These are phyloP conservation scores for Eonycteris spelaea DNA, from an alignment of 2,113 vertebrate species.

Conservation along the genomic window DNA sequence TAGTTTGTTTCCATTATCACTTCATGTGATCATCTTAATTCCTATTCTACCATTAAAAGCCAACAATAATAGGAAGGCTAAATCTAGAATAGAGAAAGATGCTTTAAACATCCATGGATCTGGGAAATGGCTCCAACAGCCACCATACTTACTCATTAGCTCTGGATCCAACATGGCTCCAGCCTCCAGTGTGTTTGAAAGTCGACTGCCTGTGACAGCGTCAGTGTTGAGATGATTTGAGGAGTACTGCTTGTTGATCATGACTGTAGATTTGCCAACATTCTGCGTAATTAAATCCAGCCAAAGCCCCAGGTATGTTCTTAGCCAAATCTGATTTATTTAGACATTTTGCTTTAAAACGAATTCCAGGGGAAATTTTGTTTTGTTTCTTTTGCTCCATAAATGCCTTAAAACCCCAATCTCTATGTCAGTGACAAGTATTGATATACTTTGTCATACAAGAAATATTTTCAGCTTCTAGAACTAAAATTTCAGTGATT, in stretches of 20 bases:
- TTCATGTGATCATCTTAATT: background rate
- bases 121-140: background rate
- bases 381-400: constrained; percentile 60
- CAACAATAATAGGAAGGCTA: background rate
- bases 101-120: background rate
- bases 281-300: constrained; percentile 32
- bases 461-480: constrained; percentile 74
- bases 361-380: constrained; percentile 43
- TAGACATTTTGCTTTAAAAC: constrained; percentile 64
- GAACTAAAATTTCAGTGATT: constrained; percentile 71
- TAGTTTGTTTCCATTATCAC: background rate
- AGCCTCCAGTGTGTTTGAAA: background rate
- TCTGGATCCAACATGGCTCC: background rate
- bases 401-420: constrained; percentile 75
- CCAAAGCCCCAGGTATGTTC: constrained; percentile 13
- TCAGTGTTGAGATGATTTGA: background rate
- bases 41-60: background rate
- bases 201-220: background rate
- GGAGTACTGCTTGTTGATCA: background rate
- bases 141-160: accelerated
- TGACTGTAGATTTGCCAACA: background rate
- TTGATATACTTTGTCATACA: constrained; percentile 79
- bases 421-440: constrained; percentile 72
- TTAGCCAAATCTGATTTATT: constrained; percentile 41
- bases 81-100: background rate